phyloP scores from a whole-genome alignment of 1,140 invertebrate genomes.

The Centruroides sculpturatus region DNA sequence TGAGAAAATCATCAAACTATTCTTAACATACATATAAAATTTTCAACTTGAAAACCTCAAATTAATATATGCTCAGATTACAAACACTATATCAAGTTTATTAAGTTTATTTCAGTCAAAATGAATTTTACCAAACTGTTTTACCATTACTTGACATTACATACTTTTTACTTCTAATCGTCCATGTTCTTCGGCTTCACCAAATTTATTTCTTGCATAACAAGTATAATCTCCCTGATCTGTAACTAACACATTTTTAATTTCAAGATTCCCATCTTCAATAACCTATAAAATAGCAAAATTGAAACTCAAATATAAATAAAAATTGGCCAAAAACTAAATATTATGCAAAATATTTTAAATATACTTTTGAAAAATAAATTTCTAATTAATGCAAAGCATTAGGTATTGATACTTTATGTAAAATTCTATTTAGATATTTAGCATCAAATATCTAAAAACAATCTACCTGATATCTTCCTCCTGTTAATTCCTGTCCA shows the following conservation, averaged over 20 bases:
- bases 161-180: conserved; percentile 56
- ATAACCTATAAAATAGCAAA: conserved; percentile 36
- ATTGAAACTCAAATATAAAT: not conserved
- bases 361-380: too few relatives aligned
- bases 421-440: too few relatives aligned
- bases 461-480: not conserved
- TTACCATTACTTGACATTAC: not conserved
- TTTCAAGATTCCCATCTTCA: conserved; percentile 66
- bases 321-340: not conserved
- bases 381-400: too few relatives aligned
- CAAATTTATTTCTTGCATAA: conserved; percentile 84
- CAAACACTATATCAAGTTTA: too few relatives aligned
- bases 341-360: too few relatives aligned
- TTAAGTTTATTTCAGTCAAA: not conserved
- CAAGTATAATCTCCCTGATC: conserved; percentile 84
- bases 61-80: too few relatives aligned
- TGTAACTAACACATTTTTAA: conserved; percentile 61
- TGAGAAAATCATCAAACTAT: too few relatives aligned
- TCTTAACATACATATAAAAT: too few relatives aligned
- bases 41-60: not conserved
- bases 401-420: too few relatives aligned
- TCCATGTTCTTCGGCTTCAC: conserved; percentile 55
- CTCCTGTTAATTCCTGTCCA: conserved; percentile 65
- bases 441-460: conserved; percentile 34
- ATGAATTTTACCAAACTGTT: too few relatives aligned